Evolutionary conservation across 2,113 vertebrate species (phyloP), one percentile per base, ranked within the genome.

Genomic region (Pogonocichla stellata): DNA sequence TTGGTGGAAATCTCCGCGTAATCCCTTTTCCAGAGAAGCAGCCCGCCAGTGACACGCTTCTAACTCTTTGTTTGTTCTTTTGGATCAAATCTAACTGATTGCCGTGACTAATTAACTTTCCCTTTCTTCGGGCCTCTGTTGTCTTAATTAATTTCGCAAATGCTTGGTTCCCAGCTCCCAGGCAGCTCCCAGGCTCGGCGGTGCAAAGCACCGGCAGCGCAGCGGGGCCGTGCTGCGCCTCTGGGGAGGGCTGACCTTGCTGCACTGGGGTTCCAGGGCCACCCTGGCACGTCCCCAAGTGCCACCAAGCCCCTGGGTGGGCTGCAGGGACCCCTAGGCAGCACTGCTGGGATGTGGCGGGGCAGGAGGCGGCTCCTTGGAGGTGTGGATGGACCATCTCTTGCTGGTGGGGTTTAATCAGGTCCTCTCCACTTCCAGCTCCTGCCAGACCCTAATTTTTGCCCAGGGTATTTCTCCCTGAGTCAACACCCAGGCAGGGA

Each of bases 71-170:
- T 98, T 97, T 97, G 96, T 96, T 98, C 96, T 95, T 96, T 97
- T 96, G 97, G 97, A 98, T 98, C 97, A 97, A 96, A 98, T 98
- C 97, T 98, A 97, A 97, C 97, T 97, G 97, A 98, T 98, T 98
- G 97, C 97, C 82, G 92, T 96, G 96, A 97, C 97, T 98, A 98
- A 98, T 98, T 98, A 97, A 98, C 97, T 97, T 97, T 97, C 78
- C 92, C 88, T 97, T 97, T 97, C 97, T 97, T 91, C 75, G 22
- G 96, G 97, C 95, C 97, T 97, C 97, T 97, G 97, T 97, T 98
- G 97, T 97, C 97, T 98, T 97, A 97, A 98, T 98, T 98, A 97
- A 98, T 98, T 98, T 97, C 95, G 86, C 95, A 95, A 97, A 96
- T 94, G 78, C 93, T 95, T 88, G 81, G 6, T 91, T 97, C 95